Base-by-base conservation (phyloP, 2,113 vertebrate species). In the Corythornis cristatus region DNA sequence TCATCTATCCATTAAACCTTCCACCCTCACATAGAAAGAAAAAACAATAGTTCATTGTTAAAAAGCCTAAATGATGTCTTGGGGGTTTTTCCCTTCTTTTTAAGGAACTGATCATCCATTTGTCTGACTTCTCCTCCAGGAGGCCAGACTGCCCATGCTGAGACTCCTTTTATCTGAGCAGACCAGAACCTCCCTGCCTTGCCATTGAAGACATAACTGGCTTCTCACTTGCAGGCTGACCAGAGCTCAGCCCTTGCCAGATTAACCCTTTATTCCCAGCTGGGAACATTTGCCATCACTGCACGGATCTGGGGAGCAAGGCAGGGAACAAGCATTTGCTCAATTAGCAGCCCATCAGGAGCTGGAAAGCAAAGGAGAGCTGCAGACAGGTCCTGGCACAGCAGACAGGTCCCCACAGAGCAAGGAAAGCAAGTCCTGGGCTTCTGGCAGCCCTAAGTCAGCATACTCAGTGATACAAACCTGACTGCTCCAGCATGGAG, bases 1-100 rank as follows among this genome's bases (percentile, higher is more conserved):
- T 73, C 71, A 70, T 73, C 56, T 62, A 91, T 51, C 91, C 75
- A 57, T 93, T 82, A 94, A 91, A 89, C 23, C 67, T 85, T 58
- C 78, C 75, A 85, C 43, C 67, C 35, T 66, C 8, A 0, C 58
- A 17, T 50, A 56, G 78, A 43, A 58, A 88, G 68, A 75, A 89
- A 91, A 93, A 76, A 54, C 62, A 79, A 42, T 71, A 74, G 64
- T 54, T 92, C 84, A 61, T 33, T 20, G 43, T 77, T 95, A 70
- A 83, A 79, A 91, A 80, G 33, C 26, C 72, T 50, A 62, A 79
- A 81, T 46, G 37, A 66, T 71, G 37, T 37, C 37, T 37, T 37
- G 37, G 37, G 25, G 10, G 2, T 45, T 35, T 2, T 40, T n/a
- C 9, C 23, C 75, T 64, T 45, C 6, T 65, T 70, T 90, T 77